These are phyloP conservation scores for Drosophila novamexicana DNA, from an alignment of 1,140 invertebrate genomes.

Conservation along the genomic window DNA sequence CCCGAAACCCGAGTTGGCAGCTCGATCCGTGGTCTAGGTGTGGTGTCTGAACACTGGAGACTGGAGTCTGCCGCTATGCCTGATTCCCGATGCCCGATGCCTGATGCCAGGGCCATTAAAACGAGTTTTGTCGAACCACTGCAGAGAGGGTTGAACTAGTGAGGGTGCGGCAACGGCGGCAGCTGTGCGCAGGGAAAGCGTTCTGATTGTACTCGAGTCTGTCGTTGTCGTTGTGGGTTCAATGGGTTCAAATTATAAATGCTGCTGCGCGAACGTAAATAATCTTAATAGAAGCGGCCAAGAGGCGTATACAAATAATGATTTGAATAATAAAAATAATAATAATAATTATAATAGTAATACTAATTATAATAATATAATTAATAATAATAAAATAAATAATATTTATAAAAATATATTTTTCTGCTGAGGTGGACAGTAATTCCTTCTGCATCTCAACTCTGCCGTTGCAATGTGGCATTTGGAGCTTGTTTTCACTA, in stretches of 20 bases:
- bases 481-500: too few relatives aligned
- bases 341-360: too few relatives aligned
- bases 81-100: conserved; percentile 19
- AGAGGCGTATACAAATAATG: conserved; percentile 5
- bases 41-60: conserved; percentile 2
- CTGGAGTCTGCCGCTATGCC: conserved; percentile 21
- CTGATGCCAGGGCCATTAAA: conserved; percentile 52
- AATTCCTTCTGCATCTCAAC: too few relatives aligned
- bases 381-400: too few relatives aligned
- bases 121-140: conserved; percentile 50
- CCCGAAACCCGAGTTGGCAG: background rate
- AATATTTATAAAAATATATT: too few relatives aligned
- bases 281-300: conserved; percentile 31
- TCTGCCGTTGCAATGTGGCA: too few relatives aligned
- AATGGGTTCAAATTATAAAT: conserved; percentile 70
- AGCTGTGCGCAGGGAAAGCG: conserved; percentile 17
- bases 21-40: background rate
- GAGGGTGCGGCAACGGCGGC: background rate
- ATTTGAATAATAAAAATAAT: too few relatives aligned
- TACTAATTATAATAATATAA: too few relatives aligned
- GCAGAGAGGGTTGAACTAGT: conserved; percentile 26
- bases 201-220: conserved; percentile 63
- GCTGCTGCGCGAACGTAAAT: conserved; percentile 33
- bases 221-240: conserved; percentile 17
- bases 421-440: too few relatives aligned